These are phyloP conservation scores for Tetranychus piercei DNA, from an alignment of 2,888 invertebrate species.

Conservation along the genomic window DNA sequence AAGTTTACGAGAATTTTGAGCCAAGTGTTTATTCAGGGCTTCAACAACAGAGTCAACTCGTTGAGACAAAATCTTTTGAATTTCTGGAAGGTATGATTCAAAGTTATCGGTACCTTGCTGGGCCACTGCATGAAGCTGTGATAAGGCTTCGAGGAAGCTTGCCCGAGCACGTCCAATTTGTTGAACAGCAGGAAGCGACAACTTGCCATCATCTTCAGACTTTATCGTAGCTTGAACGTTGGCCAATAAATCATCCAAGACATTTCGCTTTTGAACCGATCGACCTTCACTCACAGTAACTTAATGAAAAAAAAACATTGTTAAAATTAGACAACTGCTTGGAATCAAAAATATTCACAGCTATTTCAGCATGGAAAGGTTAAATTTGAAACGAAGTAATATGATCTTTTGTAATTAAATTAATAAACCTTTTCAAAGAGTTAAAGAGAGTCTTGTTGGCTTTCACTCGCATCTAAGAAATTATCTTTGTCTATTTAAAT, in stretches of 20 bases:
- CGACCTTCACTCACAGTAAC: background rate
- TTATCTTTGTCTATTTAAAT: too few species aligned
- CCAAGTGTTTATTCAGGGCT: background rate
- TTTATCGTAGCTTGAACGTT: background rate
- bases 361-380: too few species aligned
- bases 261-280: background rate
- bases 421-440: too few species aligned
- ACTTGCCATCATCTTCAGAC: background rate
- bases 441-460: too few species aligned
- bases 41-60: background rate
- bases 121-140: background rate
- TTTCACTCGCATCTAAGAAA: too few species aligned
- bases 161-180: background rate
- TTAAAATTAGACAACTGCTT: background rate
- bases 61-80: background rate
- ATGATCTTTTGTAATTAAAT: too few species aligned
- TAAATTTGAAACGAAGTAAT: too few species aligned
- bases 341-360: too few species aligned
- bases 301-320: background rate
- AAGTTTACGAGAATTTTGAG: background rate
- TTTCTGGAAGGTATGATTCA: background rate
- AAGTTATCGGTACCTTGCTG: background rate
- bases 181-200: background rate
- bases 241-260: background rate
- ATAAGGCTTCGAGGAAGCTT: background rate